Evolutionary conservation across 1,140 invertebrate species (phyloP).

Genomic region (Cherax destructor): DNA sequence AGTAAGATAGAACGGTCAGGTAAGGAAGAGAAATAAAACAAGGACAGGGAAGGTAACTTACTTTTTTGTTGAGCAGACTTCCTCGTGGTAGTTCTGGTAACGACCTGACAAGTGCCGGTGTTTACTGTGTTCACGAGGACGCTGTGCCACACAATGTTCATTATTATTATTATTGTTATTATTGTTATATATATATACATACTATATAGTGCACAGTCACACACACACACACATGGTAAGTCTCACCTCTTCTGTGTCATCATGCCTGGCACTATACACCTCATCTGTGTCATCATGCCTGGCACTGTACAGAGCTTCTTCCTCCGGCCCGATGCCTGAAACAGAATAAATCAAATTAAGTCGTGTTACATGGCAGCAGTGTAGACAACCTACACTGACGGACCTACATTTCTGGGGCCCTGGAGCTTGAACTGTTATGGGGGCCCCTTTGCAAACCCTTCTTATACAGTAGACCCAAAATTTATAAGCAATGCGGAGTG

Average conservation of each 20-base stretch:
- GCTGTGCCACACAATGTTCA: neutral
- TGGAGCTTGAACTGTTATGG: too few species aligned
- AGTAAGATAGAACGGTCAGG: too few species aligned
- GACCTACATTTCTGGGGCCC: too few species aligned
- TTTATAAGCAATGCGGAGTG: too few species aligned
- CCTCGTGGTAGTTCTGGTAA: neutral
- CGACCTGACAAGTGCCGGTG: neutral
- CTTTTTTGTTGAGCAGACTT: conserved; percentile 18
- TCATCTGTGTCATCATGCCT: neutral
- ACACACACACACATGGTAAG: too few species aligned
- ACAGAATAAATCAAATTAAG: neutral
- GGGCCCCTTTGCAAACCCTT: too few species aligned
- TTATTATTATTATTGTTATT: neutral
- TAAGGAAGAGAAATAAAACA: too few species aligned
- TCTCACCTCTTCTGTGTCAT: neutral
- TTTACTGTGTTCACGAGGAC: neutral
- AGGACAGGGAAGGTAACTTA: neutral
- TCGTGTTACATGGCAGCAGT: too few species aligned
- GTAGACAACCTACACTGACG: too few species aligned
- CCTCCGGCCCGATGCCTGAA: neutral
- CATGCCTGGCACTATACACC: neutral
- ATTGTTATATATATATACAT: neutral
- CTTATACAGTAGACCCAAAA: too few species aligned
- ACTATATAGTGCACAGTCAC: too few species aligned
- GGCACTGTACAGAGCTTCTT: neutral